Conservation (phyloP, 2,113 vertebrate genomes). For the Psophia crepitans region DNA sequence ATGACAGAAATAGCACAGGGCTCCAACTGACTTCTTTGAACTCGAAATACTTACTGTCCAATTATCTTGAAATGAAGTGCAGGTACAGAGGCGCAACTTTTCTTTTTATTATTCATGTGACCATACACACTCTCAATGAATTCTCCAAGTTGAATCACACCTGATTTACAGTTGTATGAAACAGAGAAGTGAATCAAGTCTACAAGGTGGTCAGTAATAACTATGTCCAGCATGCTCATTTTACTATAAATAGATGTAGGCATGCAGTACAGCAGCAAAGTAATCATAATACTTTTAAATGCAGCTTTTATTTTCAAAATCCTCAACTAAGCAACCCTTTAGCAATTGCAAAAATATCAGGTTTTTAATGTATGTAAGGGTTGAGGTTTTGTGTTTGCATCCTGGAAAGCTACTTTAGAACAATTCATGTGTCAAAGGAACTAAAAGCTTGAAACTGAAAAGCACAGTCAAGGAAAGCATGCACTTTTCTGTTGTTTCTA, state of each 20-base stretch:
- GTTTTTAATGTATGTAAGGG: not conserved
- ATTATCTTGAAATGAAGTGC: not conserved
- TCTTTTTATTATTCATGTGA: not conserved
- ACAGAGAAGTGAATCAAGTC: not conserved
- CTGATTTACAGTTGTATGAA: not conserved
- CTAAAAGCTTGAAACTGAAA: not conserved
- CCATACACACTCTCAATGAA: not conserved
- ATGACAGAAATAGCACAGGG: not conserved
- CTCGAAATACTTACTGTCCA: not conserved
- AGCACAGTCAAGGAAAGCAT: not conserved
- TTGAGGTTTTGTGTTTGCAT: not conserved
- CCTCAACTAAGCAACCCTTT: not conserved
- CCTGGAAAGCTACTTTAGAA: not conserved
- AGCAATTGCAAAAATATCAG: not conserved
- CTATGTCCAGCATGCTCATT: not conserved
- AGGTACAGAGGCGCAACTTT: accelerated
- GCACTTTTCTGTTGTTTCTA: not conserved
- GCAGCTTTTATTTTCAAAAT: not conserved
- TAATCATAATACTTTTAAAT: not conserved
- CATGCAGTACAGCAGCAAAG: not conserved
- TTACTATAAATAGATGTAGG: not conserved
- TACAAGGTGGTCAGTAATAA: not conserved
- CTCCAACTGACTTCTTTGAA: not conserved
- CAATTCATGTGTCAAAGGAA: not conserved
- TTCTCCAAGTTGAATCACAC: not conserved